Percentiles rank a stretch among this genome's conserved stretches.
Evolutionary conservation across 2,113 vertebrate genomes (phyloP).

Genomic region (Mellivora capensis): DNA sequence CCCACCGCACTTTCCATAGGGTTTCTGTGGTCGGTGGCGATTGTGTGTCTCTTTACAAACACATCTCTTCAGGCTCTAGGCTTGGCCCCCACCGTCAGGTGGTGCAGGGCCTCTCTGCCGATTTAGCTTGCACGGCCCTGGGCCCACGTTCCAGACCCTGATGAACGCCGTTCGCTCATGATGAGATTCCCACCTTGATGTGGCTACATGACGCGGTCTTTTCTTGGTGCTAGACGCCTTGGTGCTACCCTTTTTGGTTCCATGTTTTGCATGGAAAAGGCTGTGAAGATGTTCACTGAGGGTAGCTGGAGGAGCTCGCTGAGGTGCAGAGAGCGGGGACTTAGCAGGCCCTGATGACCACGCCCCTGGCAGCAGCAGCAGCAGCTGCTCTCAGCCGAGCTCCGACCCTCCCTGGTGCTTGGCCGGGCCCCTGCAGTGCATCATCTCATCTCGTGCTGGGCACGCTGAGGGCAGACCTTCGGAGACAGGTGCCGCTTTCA

Average conservation of each 20-base stretch:
- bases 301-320: rapidly evolving
- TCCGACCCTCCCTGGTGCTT: not conserved
- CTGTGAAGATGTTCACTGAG: not conserved
- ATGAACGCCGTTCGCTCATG: not conserved
- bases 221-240: not conserved
- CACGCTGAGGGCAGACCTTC: rapidly evolving
- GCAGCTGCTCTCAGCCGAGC: not conserved
- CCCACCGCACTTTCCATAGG: not conserved
- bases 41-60: not conserved
- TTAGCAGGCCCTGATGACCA: rapidly evolving
- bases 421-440: rapidly evolving
- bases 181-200: not conserved
- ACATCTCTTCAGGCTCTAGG: not conserved
- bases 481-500: rapidly evolving
- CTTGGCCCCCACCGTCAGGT: not conserved
- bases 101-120: not conserved
- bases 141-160: not conserved
- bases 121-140: rapidly evolving
- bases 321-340: no score
- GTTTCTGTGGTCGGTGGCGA: not conserved
- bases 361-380: not conserved
- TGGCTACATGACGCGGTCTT: rapidly evolving
- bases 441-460: rapidly evolving
- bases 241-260: not conserved
- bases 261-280: not conserved